phyloP scores from a whole-genome alignment of 2,797 vertebrate species.

The Syngnathus rostellatus region DNA sequence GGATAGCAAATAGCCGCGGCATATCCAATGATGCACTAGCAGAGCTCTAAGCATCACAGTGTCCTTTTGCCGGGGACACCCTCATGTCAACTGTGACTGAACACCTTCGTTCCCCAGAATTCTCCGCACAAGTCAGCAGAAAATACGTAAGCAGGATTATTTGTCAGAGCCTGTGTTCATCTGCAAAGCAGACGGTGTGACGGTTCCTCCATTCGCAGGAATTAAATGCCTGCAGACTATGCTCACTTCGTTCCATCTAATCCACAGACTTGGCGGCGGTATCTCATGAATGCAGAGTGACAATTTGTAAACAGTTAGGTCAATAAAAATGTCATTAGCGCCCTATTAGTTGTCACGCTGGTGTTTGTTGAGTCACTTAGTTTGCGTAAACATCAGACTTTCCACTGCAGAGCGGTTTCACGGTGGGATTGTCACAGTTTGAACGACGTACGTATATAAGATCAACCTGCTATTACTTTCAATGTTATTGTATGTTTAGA shows the following conservation, averaged over 20 bases:
- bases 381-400: conserved; percentile 31
- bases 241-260: conserved; percentile 28
- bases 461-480: not conserved
- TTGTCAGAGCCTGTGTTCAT: not conserved
- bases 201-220: conserved; percentile 9
- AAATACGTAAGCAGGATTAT: not conserved
- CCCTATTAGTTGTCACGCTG: conserved; percentile 20
- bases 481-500: not conserved
- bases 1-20: conserved; percentile 66
- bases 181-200: not conserved
- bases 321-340: conserved; percentile 45
- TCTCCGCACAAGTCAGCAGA: not conserved
- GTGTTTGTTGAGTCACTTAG: conserved; percentile 29
- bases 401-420: conserved; percentile 21
- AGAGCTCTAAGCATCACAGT: conserved; percentile 65
- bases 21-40: conserved; percentile 63
- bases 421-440: conserved; percentile 19
- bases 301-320: conserved; percentile 23
- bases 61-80: conserved; percentile 14
- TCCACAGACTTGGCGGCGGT: conserved; percentile 24
- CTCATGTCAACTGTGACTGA: not conserved
- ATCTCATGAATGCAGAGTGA: conserved; percentile 16
- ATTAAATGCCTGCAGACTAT: conserved; percentile 17
- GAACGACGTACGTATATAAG: conserved; percentile 9
- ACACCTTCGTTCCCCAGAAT: not conserved